Conservation (phyloP, 1,140 invertebrate species). For the Temnothorax nylanderi region DNA sequence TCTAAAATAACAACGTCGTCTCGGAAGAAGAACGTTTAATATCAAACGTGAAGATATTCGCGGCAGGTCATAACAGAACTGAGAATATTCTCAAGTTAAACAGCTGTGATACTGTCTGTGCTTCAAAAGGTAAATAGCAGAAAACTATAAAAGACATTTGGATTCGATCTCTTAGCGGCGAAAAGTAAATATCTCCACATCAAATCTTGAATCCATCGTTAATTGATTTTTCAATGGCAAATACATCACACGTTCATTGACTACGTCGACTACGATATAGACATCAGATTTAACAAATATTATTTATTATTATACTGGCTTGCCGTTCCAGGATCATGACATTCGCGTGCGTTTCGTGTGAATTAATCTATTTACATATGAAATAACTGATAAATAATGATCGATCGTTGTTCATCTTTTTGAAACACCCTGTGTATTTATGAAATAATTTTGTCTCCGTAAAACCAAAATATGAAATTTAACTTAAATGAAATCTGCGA, state of each 20-base stretch:
- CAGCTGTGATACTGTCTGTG: constrained; percentile 15
- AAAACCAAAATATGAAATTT: constrained; percentile 22
- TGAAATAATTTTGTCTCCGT: not conserved
- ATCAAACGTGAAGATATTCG: constrained; percentile 21
- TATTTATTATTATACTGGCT: not conserved
- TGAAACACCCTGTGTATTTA: not conserved
- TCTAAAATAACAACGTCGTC: constrained; percentile 34
- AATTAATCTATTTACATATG: not conserved
- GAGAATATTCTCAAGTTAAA: constrained; percentile 12
- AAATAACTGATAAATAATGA: not conserved
- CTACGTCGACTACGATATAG: not conserved
- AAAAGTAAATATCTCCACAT: not conserved
- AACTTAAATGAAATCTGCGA: constrained; percentile 19
- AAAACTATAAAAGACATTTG: not conserved
- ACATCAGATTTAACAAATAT: not conserved
- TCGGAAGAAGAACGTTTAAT: constrained; percentile 5
- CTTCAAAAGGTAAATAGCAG: constrained; percentile 17
- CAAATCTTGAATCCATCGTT: not conserved
- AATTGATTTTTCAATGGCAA: not conserved
- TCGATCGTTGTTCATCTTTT: not conserved
- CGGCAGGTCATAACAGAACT: not conserved
- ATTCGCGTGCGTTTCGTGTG: not conserved
- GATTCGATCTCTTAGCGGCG: not conserved
- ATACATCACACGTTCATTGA: not conserved
- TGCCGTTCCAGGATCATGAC: not conserved